Evolutionary conservation across 2,113 vertebrate genomes (phyloP), one percentile per base, ranked within the genome.

Genomic region (Podocnemis expansa): DNA sequence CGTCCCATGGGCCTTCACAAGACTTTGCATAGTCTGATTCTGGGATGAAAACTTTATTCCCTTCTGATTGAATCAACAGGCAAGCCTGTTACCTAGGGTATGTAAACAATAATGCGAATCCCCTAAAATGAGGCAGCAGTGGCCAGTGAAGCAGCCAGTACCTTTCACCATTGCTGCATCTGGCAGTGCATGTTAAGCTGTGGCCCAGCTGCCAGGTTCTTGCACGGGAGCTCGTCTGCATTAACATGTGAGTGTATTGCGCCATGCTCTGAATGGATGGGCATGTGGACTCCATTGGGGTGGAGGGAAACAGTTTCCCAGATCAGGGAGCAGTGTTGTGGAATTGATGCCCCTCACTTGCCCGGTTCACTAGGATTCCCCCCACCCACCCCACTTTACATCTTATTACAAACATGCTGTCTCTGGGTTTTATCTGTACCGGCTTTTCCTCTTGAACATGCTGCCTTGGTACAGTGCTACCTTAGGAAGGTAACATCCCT

Each of bases 71-170:
- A 13, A 51, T 52, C 51, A 52, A 19, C 17, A 17, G 51, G 51
- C 5, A 16, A 52, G 51, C 51, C 51, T 52, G 14, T 52, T 16
- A 52, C 51, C 51, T 52, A 52, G 13, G 16, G 16, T 52, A 14
- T 52, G 5, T 52, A 52, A 52, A 17, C 16, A 17, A 17, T 52
- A 3, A 14, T 52, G 17, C 3, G 12, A 52, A 52, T 52, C 51
- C 51, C 51, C 14, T 52, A 16, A 52, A 52, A 52, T 52, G 14
- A 52, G 51, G 51, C 51, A 52, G 13, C 2, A 43, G 0, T 70
- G 95, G 89, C 95, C 70, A 43, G 97, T 82, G 89, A 93, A 95
- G 93, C 86, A 94, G 84, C 96, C 84, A 94, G 89, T 2, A 22
- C 52, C 84, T 96, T 54, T 89, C 86, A 2, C 93, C 0, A 4